Base-by-base conservation (phyloP, 1,140 invertebrate genomes). In the Drosophila pectinifera region DNA sequence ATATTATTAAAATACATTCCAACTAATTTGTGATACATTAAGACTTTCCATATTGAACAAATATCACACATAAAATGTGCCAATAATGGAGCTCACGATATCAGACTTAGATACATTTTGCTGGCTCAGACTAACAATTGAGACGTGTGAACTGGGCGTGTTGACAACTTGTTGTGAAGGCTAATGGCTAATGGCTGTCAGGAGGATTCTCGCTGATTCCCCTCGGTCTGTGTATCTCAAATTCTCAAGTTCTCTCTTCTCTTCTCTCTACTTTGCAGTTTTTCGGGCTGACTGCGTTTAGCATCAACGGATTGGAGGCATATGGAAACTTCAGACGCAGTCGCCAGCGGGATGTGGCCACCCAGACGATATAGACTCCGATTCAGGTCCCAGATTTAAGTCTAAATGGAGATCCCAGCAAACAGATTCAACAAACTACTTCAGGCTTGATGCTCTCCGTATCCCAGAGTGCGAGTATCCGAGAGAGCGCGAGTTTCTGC, bases 261-360 rank as follows among this genome's bases (percentile, higher is more conserved):
- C 1, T n/a, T 49, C 34, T 3, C 16, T 58, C 11, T 41, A 3
- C 22, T 20, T 38, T 45, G 5, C 65, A 86, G 82, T 88, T 88
- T 43, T 86, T 86, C 8, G 82, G 82, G 3, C 62, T 86, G 14
- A 82, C 78, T 1, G 67, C 67, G 13, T 86, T 86, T 24, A 75
- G 74, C 58, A 81, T 86, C 18, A 86, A 86, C 7, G 74, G 51
- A 8, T 36, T 86, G 78, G 78, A 86, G 65, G 74, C 83, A 1
- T 86, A 78, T 48, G 49, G 34, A 28, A 61, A 65, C 41, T 86
- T 72, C 28, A 51, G 62, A 20, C 82, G 82, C 54, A 82, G 78
- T 55, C 78, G 82, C 11, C 82, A 75, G 22, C 62, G 82, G 11
- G 82, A 86, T 57, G 57, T 88, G 42, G 59, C 82, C 55, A 86